phyloP scores from a whole-genome alignment of 1,140 invertebrate genomes.

The Paraescarpia echinospica region DNA sequence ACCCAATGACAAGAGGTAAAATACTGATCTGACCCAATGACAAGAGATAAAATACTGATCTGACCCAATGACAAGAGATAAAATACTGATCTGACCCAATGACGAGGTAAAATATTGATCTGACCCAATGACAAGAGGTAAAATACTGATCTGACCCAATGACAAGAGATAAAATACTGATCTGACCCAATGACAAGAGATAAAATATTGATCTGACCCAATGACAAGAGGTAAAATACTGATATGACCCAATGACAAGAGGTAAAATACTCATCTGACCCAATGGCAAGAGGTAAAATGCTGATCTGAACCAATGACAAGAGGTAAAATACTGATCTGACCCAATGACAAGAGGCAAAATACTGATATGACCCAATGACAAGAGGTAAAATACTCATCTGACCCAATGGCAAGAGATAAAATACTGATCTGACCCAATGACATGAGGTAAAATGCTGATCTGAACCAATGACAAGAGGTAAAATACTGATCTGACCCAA shows the following conservation, averaged over 20 bases:
- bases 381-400: not conserved
- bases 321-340: not conserved
- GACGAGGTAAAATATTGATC: not conserved
- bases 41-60: too few species aligned
- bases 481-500: too few species aligned
- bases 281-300: too few species aligned
- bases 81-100: too few species aligned
- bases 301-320: too few species aligned
- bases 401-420: not conserved
- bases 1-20: not conserved
- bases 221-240: not conserved
- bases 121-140: not conserved
- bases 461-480: not conserved
- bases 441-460: not conserved
- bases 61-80: too few species aligned
- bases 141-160: not conserved
- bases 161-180: not conserved
- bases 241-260: not conserved
- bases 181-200: not conserved
- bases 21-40: not conserved
- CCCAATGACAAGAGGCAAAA: not conserved
- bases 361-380: not conserved
- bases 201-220: not conserved
- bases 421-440: not conserved
- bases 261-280: too few species aligned